phyloP scores from a whole-genome alignment of 1,140 invertebrate species.

The Drosophila obscura region DNA sequence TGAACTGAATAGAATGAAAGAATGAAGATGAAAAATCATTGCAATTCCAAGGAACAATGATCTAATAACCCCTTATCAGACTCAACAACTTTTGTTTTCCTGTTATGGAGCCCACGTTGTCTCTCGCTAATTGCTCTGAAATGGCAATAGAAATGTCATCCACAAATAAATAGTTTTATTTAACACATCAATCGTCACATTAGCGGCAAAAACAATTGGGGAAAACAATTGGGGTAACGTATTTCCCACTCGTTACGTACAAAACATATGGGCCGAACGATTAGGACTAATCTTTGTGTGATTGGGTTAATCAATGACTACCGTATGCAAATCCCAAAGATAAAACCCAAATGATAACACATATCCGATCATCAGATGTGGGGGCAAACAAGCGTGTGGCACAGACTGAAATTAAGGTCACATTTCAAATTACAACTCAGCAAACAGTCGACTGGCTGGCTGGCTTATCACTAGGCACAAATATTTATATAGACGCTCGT shows the following conservation, averaged over 20 bases:
- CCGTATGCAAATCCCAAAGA: constrained; percentile 27
- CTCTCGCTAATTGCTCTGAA: constrained; percentile 19
- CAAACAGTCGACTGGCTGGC: neutral
- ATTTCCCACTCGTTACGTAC: neutral
- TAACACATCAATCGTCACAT: constrained; percentile 28
- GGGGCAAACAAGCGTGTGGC: too few species aligned
- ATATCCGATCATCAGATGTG: constrained; percentile 19
- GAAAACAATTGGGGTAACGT: neutral
- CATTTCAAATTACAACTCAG: too few species aligned
- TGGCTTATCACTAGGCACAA: constrained; percentile 53
- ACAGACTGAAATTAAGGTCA: constrained; percentile 30
- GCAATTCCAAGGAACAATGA: constrained; percentile 1
- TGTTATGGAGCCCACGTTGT: neutral
- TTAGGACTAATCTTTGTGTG: too few species aligned
- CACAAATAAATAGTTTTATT: constrained; percentile 36
- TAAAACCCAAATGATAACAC: constrained; percentile 33
- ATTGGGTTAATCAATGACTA: neutral
- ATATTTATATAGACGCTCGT: constrained; percentile 49
- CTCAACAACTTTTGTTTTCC: too few species aligned
- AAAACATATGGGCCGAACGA: too few species aligned
- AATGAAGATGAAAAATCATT: neutral
- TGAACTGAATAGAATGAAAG: too few species aligned
- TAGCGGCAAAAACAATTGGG: constrained; percentile 12
- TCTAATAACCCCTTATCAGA: constrained; percentile 13
- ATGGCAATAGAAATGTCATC: constrained; percentile 21